Percentiles rank a stretch among this genome's conserved stretches.
Evolutionary conservation across 92 coral and sea anemone genomes (phyloP).

Genomic region (Zoanthus sociatus): DNA sequence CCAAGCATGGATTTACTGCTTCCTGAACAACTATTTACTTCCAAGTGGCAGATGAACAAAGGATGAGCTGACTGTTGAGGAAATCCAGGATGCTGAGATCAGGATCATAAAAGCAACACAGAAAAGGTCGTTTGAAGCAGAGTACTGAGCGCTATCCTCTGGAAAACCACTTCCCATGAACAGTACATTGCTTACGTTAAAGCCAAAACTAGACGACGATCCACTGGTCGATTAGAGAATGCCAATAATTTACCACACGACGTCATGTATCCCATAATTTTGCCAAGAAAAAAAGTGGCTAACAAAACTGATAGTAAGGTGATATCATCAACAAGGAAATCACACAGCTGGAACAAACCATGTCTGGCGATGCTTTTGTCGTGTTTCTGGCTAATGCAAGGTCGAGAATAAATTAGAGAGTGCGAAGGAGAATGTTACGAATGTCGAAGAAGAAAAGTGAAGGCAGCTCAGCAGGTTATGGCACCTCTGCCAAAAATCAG

Average conservation of each 20-base stretch:
- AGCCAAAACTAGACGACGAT: slow-evolving; percentile 55
- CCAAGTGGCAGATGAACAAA: slow-evolving; percentile 29
- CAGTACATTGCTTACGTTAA: slow-evolving; percentile 48
- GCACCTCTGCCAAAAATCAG: too few species aligned
- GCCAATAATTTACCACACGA: slow-evolving; percentile 65
- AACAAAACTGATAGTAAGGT: slow-evolving; percentile 63
- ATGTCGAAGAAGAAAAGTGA: slow-evolving; percentile 59
- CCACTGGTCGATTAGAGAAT: slow-evolving; percentile 56
- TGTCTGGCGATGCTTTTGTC: not conserved
- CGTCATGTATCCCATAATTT: slow-evolving; percentile 54
- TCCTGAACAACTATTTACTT: slow-evolving; percentile 42
- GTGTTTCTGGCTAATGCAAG: too few species aligned
- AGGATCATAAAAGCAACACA: slow-evolving; percentile 62
- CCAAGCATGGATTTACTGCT: slow-evolving; percentile 58
- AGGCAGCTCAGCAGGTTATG: slow-evolving; percentile 63
- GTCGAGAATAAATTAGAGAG: slow-evolving; percentile 72
- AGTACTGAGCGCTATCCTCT: slow-evolving; percentile 53
- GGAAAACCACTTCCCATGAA: slow-evolving; percentile 48
- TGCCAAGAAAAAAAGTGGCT: slow-evolving; percentile 68
- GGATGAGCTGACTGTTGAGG: slow-evolving; percentile 51
- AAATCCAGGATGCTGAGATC: slow-evolving; percentile 60
- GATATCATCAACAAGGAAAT: too few species aligned
- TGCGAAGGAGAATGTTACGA: slow-evolving; percentile 65
- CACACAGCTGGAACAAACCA: slow-evolving; percentile 68
- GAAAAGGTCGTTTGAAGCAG: slow-evolving; percentile 54